These are phyloP conservation scores for Tachystola acroxantha DNA, from an alignment of 2,888 invertebrate species.

Conservation along the genomic window DNA sequence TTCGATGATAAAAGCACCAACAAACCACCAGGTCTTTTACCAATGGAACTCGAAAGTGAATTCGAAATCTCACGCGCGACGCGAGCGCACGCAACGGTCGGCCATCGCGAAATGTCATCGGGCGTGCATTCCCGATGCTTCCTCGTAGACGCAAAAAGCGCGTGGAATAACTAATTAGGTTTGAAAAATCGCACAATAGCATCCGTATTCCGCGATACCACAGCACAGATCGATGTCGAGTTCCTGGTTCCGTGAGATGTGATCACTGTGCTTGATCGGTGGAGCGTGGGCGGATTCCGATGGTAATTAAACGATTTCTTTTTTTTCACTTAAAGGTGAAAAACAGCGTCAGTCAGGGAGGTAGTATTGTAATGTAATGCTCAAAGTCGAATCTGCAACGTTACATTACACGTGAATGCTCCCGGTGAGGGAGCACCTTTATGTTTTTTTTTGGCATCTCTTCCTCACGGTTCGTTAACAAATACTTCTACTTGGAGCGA, in stretches of 20 bases:
- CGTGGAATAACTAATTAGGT: slow-evolving; percentile 11
- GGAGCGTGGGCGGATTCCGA: slow-evolving; percentile 12
- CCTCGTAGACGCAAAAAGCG: slow-evolving; percentile 15
- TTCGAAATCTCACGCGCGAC: slow-evolving; percentile 18
- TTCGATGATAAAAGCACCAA: neutral
- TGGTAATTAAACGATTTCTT: neutral
- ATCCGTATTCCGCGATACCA: slow-evolving; percentile 17
- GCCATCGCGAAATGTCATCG: slow-evolving; percentile 22
- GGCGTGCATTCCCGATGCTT: slow-evolving; percentile 19
- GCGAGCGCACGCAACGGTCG: slow-evolving; percentile 35
- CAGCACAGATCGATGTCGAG: slow-evolving; percentile 6
- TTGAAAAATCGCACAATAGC: neutral
- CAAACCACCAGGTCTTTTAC: slow-evolving; percentile 3
- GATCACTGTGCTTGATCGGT: slow-evolving; percentile 1
- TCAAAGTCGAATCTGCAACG: no score
- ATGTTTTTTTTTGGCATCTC: no score
- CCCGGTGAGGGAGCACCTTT: no score
- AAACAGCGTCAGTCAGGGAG: no score
- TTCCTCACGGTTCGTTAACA: no score
- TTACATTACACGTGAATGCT: no score
- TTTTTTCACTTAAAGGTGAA: no score
- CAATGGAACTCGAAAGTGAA: slow-evolving; percentile 15
- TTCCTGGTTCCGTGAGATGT: slow-evolving; percentile 16
- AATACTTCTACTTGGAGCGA: no score
- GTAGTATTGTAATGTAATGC: no score